Evolutionary conservation across 2,888 invertebrate genomes (phyloP).

Genomic region (Ypsolopha scabrella): DNA sequence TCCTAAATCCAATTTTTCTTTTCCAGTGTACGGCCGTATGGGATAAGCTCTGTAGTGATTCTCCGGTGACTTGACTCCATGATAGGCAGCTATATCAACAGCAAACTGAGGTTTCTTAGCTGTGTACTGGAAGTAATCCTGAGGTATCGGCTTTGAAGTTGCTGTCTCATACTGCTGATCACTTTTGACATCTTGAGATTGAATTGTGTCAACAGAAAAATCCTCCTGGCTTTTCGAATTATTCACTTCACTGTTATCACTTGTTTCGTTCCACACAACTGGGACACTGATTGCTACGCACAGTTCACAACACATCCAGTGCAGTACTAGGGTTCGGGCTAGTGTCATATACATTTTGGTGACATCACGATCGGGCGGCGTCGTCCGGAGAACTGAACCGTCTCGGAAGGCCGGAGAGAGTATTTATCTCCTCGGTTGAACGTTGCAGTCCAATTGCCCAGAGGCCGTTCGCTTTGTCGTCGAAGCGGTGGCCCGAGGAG

Average conservation of each 20-base stretch:
- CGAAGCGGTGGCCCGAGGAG: slow-evolving; percentile 21
- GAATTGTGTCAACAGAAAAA: slow-evolving; percentile 22
- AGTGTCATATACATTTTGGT: slow-evolving; percentile 39
- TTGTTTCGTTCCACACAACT: slow-evolving; percentile 32
- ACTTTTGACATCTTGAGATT: slow-evolving; percentile 9
- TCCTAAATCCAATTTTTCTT: slow-evolving; percentile 35
- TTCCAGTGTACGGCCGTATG: slow-evolving; percentile 35
- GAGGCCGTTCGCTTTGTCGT: slow-evolving; percentile 45
- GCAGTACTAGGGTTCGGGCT: slow-evolving; percentile 20
- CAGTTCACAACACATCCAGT: slow-evolving; percentile 34
- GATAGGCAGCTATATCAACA: slow-evolving; percentile 43
- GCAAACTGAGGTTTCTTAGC: slow-evolving; percentile 56
- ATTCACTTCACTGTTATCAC: slow-evolving; percentile 43
- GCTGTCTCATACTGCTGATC: neutral
- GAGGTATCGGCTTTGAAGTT: slow-evolving; percentile 22
- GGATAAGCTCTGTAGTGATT: slow-evolving; percentile 43
- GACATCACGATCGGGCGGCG: slow-evolving; percentile 49
- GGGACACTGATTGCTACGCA: slow-evolving; percentile 51
- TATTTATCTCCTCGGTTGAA: slow-evolving; percentile 66
- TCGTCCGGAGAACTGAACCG: slow-evolving; percentile 50
- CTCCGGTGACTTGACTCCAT: slow-evolving; percentile 46
- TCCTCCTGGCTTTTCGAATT: slow-evolving; percentile 11
- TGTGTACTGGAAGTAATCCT: slow-evolving; percentile 49
- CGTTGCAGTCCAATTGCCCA: slow-evolving; percentile 53
- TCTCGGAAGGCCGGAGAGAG: slow-evolving; percentile 36